Base-by-base conservation (phyloP, 2,797 vertebrate species). In the Notamacropus eugenii region DNA sequence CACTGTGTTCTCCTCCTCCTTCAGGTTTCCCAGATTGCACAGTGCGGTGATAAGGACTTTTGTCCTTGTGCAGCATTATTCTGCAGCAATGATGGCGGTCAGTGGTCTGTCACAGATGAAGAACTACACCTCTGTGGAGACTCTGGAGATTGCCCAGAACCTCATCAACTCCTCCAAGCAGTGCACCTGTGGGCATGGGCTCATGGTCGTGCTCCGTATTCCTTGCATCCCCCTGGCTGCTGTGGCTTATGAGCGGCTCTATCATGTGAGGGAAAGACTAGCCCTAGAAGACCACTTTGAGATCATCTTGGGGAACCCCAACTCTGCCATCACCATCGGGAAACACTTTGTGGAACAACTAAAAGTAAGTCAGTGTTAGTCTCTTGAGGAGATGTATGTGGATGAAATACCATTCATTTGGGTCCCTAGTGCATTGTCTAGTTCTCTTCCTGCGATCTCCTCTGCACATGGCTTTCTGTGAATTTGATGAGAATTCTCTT, bases 111-210 rank as follows among this genome's bases (percentile, higher is more conserved):
- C 99, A 0, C 98, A 99, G 93, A 99, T 99, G 98, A 99, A 99
- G 98, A 99, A 99, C 96, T 99, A 99, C 98, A 99, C 99, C 0
- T 99, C 99, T 2, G 99, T 99, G 97, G 99, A 99, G 98, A 99
- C 99, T 0, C 98, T 99, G 98, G 99, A 99, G 98, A 99, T 99
- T 96, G 98, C 99, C 0, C 99, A 99, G 97, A 99, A 99, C 95
- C 99, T 99, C 91, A 99, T 99, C 97, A 99, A 98, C 91, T 99
- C 99, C 46, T 98, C 99, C 9, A 99, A 99, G 97, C 99, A 99
- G 34, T 99, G 99, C 96, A 99, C 99, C 46, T 98, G 99, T 52
- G 99, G 98, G 91, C 99, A 99, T 0, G 99, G 99, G 92, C 99
- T 99, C 98, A 99, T 99, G 99, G 99, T 99, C 4, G 98, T 99